Evolutionary conservation across 1,140 invertebrate species (phyloP).

Genomic region (Euborellia annulipes): DNA sequence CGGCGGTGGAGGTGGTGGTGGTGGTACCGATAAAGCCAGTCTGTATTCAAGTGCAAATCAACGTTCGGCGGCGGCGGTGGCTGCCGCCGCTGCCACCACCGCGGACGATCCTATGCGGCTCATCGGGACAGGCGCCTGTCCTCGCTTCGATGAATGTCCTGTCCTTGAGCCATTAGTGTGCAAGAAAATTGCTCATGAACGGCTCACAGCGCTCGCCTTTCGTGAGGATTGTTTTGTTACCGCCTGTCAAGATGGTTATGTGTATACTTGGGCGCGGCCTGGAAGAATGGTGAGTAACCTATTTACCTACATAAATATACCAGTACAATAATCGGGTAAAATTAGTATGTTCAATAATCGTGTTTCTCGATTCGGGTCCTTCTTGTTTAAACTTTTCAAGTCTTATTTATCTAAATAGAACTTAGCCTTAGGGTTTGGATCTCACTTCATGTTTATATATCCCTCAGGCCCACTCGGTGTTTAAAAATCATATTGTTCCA

Average conservation of each 20-base stretch:
- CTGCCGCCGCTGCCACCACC: conserved; percentile 13
- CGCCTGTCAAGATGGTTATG: conserved; percentile 94
- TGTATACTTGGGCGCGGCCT: conserved; percentile 94
- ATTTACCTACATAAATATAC: no score
- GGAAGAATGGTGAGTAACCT: conserved; percentile 42
- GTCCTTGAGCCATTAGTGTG: conserved; percentile 91
- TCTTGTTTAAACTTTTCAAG: no score
- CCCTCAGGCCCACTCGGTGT: no score
- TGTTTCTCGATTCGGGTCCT: no score
- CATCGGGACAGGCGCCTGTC: conserved; percentile 80
- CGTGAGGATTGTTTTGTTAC: conserved; percentile 92
- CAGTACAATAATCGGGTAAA: no score
- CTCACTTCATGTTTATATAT: no score
- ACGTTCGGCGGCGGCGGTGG: conserved; percentile 21
- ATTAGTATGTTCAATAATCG: no score
- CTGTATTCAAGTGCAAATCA: no score
- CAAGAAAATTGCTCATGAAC: conserved; percentile 95
- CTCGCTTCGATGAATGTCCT: conserved; percentile 89
- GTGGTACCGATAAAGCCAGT: not conserved
- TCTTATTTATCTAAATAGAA: no score
- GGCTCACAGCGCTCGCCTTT: conserved; percentile 87
- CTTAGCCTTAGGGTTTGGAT: no score
- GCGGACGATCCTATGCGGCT: conserved; percentile 65
- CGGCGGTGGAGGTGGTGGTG: conserved; percentile 18
- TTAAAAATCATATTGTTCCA: no score